Evolutionary conservation across 2,797 vertebrate genomes (phyloP), one percentile per base, ranked within the genome.

Genomic region (Lateolabrax maculatus): DNA sequence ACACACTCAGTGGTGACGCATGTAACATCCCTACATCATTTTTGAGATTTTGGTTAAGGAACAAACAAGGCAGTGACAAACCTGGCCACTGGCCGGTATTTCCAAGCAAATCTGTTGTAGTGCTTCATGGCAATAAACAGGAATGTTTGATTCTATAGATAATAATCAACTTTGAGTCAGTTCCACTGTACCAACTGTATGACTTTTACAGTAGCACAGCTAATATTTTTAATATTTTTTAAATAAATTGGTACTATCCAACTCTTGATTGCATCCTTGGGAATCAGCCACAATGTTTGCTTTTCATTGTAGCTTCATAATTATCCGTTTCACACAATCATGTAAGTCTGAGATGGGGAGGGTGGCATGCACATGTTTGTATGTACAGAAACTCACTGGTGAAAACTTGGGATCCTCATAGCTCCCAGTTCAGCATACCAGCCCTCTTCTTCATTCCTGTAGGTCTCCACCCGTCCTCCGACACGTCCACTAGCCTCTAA

Each of bases 351-450:
- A 23, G 13, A 23, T 5, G 3, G 34, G 21, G 13, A 9, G 21
- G 21, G 36, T 23, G 15, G 23, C n/a, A 23, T 51, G n/a, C 11
- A 51, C 15, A 34, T 21, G 7, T 34, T 21, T 21, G 18, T 16
- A 29, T 51, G 19, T 37, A n/a, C n/a, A n/a, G n/a, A 43, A 29
- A 34, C 92, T 90, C 70, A 96, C 96, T 0, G 19, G 77, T 96
- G 95, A 6, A 68, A 89, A 18, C 12, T 71, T 21, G 96, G 96
- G 64, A 96, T 95, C 73, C 96, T 94, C 96, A 96, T 96, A 49
- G 96, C 95, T 23, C 95, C 96, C 12, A 96, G 75, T 18, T 96
- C 96, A 48, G 91, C 95, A 11, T 90, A 94, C 95, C 96, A 96
- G 73, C 93, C 92, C 0, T 94, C 93, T 12, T 74, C 63, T 31